A percentile compares a stretch with the other conserved stretches of the same genome.
phyloP scores from a whole-genome alignment of 1,140 invertebrate species.

The Lutraria rhynchaena region DNA sequence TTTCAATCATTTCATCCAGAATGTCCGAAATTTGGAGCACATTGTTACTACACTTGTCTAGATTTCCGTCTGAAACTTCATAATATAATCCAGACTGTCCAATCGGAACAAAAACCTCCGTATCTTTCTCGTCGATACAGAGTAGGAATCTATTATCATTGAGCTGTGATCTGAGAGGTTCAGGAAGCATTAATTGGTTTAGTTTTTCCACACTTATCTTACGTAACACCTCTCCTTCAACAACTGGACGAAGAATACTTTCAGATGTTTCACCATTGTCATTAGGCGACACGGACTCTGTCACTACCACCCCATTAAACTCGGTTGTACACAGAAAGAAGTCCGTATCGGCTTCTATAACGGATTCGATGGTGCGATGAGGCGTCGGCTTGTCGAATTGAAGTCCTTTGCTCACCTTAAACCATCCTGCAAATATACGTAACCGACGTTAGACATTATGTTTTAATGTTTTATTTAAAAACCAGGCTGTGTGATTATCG shows the following conservation, averaged over 20 bases:
- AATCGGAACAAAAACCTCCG: slow-evolving; percentile 38
- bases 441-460: too few relatives aligned
- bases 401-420: slow-evolving; percentile 53
- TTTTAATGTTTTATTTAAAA: too few relatives aligned
- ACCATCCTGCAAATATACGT: slow-evolving; percentile 55
- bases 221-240: slow-evolving; percentile 50
- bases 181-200: slow-evolving; percentile 46
- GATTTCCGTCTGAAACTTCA: slow-evolving; percentile 54
- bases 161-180: not conserved
- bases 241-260: slow-evolving; percentile 31
- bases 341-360: not conserved
- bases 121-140: slow-evolving; percentile 53
- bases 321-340: slow-evolving; percentile 58
- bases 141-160: slow-evolving; percentile 30
- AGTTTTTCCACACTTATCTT: slow-evolving; percentile 48
- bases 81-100: slow-evolving; percentile 51
- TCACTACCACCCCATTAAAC: slow-evolving; percentile 45
- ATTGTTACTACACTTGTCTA: slow-evolving; percentile 40
- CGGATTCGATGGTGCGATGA: slow-evolving; percentile 35
- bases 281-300: not conserved
- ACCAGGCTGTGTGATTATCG: too few relatives aligned
- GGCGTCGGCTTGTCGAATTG: slow-evolving; percentile 46
- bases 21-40: slow-evolving; percentile 48
- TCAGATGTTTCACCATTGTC: not conserved
- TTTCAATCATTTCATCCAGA: slow-evolving; percentile 53